phyloP scores from a whole-genome alignment of 2,888 invertebrate genomes.

The Drosophila fulvimacula region DNA sequence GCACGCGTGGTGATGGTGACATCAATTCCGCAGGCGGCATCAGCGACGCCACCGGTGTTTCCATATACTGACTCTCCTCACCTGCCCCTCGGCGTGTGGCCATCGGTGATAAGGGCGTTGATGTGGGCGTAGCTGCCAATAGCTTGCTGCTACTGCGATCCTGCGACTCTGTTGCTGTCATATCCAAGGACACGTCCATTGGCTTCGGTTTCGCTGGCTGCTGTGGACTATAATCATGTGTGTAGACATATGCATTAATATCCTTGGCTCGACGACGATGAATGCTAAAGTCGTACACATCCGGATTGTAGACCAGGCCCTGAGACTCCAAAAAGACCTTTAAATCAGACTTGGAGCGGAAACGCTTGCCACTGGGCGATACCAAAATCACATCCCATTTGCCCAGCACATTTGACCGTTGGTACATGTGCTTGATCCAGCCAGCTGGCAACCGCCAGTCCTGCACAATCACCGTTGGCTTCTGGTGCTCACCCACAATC shows the following conservation, averaged over 20 bases:
- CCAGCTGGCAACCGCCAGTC: conserved; percentile 90
- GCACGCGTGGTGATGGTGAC: conserved; percentile 76
- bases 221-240: conserved; percentile 83
- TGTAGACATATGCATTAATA: conserved; percentile 84
- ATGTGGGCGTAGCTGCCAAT: conserved; percentile 24
- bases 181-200: conserved; percentile 62
- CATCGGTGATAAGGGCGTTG: conserved; percentile 45
- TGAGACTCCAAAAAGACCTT: conserved; percentile 84
- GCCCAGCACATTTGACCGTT: conserved; percentile 89
- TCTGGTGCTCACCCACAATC: conserved; percentile 85
- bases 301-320: conserved; percentile 85
- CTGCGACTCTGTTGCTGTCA: conserved; percentile 19
- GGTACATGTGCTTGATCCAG: conserved; percentile 92
- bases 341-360: conserved; percentile 87
- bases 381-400: conserved; percentile 93
- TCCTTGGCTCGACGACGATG: conserved; percentile 86
- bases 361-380: conserved; percentile 87
- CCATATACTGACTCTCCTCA: conserved; percentile 72
- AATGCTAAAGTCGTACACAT: conserved; percentile 87
- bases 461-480: conserved; percentile 87
- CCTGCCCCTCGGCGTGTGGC: conserved; percentile 23
- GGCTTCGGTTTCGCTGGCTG: conserved; percentile 68
- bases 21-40: conserved; percentile 82
- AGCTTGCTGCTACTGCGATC: conserved; percentile 43
- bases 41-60: conserved; percentile 78